These are phyloP conservation scores for Beris morrisii DNA, from an alignment of 2,888 invertebrate genomes.

Conservation along the genomic window DNA sequence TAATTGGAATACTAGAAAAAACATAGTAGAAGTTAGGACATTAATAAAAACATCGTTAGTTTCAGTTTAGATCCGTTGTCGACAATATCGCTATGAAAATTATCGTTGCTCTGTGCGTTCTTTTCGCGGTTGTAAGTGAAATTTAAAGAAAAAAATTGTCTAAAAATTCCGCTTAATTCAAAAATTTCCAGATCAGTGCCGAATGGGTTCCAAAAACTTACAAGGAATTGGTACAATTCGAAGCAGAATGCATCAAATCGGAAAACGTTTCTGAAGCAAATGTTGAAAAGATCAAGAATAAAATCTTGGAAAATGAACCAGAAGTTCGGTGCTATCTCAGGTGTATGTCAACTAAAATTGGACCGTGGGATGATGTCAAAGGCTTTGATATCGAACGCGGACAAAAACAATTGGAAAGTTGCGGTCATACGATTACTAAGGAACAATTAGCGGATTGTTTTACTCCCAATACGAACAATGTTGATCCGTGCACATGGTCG, in stretches of 20 bases:
- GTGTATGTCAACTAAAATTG: no score
- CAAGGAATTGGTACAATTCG: constrained; percentile 7
- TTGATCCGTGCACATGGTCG: constrained; percentile 1
- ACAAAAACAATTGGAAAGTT: background rate
- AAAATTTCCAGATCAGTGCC: background rate
- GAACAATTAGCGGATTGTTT: constrained; percentile 3
- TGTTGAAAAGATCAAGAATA: constrained; percentile 11
- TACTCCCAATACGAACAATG: background rate
- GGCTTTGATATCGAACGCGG: constrained; percentile 12
- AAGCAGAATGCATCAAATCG: constrained; percentile 8
- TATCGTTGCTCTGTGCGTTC: background rate
- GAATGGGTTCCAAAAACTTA: constrained; percentile 8
- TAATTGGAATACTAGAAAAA: no score
- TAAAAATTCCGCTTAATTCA: background rate
- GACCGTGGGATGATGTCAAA: constrained; percentile 11
- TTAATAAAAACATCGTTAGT: background rate
- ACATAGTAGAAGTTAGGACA: background rate
- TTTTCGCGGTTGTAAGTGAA: background rate
- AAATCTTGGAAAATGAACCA: constrained; percentile 7
- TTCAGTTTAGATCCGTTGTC: background rate
- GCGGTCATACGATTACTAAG: background rate
- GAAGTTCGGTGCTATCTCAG: constrained; percentile 12
- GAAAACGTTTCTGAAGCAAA: background rate
- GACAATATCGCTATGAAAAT: background rate
- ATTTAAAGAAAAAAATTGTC: background rate